phyloP scores from a whole-genome alignment of 2,888 invertebrate species.

The Zaprionus bogoriensis region DNA sequence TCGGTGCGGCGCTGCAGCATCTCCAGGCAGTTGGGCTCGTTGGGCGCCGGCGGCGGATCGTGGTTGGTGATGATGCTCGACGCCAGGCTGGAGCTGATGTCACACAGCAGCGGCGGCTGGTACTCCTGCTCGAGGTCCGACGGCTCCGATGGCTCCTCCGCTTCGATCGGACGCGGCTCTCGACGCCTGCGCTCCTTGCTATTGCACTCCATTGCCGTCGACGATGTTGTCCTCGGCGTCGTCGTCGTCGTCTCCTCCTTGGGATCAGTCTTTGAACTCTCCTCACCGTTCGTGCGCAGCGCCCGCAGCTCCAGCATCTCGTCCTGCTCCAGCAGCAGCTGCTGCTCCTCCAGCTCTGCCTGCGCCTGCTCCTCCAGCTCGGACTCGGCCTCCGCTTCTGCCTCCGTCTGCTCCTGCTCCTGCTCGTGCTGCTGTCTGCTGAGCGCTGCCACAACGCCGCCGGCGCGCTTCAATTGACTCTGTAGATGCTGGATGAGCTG shows the following conservation, averaged over 20 bases:
- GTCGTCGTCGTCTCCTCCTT: constrained; percentile 8
- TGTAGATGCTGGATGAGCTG: constrained; percentile 97
- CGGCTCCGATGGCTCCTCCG: constrained; percentile 21
- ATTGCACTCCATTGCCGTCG: constrained; percentile 38
- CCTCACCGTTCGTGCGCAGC: constrained; percentile 17
- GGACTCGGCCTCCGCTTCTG: too few species aligned
- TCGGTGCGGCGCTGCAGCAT: constrained; percentile 96
- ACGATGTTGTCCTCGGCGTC: too few species aligned
- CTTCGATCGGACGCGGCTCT: background rate
- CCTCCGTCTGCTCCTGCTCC: constrained; percentile 11
- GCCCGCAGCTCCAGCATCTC: too few species aligned
- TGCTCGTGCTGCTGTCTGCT: constrained; percentile 31
- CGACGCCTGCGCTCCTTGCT: background rate
- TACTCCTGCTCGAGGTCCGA: constrained; percentile 55
- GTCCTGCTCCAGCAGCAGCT: background rate
- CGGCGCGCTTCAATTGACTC: constrained; percentile 87
- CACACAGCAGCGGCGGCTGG: constrained; percentile 75
- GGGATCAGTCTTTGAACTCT: constrained; percentile 78
- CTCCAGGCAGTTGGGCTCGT: constrained; percentile 94
- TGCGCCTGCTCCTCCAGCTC: background rate
- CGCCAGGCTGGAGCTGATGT: constrained; percentile 88
- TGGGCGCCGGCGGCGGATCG: constrained; percentile 89
- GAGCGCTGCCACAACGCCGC: constrained; percentile 55
- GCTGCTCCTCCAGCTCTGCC: constrained; percentile 8
- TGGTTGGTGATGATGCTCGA: constrained; percentile 93